These are phyloP conservation scores for Sebastes nivosus DNA, from an alignment of 2,797 vertebrate species.

Conservation along the genomic window DNA sequence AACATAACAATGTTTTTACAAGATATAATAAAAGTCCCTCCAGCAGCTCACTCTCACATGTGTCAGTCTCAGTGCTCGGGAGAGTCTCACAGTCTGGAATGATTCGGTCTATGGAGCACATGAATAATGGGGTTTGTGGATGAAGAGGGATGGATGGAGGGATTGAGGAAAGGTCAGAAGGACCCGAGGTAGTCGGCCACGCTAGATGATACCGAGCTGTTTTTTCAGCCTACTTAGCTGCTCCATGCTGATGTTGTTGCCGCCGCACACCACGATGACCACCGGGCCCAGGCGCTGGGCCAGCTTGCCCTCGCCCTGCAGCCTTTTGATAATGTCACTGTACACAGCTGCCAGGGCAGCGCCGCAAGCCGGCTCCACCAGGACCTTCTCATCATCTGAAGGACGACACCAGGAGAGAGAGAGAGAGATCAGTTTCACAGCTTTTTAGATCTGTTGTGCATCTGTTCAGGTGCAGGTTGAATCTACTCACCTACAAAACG, in stretches of 20 bases:
- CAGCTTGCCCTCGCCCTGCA: conserved; percentile 85
- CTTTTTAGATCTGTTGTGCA: not conserved
- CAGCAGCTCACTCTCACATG: not conserved
- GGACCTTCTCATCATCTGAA: conserved; percentile 90
- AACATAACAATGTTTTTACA: not conserved
- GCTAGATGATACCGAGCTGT: conserved; percentile 77
- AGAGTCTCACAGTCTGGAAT: conserved; percentile 63
- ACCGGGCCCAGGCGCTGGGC: conserved; percentile 68
- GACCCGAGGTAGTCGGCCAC: not conserved
- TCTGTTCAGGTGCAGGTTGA: not conserved
- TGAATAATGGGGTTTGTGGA: not conserved
- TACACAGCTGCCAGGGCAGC: conserved; percentile 89
- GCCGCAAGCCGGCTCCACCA: conserved; percentile 91
- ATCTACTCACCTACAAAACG: conserved; percentile 87
- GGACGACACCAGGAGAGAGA: not conserved
- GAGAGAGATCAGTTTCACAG: not conserved
- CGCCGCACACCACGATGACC: conserved; percentile 91
- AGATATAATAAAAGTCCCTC: not conserved
- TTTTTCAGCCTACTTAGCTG: conserved; percentile 83
- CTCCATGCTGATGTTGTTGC: conserved; percentile 83
- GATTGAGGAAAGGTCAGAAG: conserved; percentile 17
- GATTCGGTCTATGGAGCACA: conserved; percentile 37
- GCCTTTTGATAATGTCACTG: conserved; percentile 80
- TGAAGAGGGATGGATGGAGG: not conserved
- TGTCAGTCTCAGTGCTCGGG: conserved; percentile 18